These are phyloP conservation scores for Gallinago solitaria DNA, from an alignment of 2,797 vertebrate genomes.

Conservation along the genomic window DNA sequence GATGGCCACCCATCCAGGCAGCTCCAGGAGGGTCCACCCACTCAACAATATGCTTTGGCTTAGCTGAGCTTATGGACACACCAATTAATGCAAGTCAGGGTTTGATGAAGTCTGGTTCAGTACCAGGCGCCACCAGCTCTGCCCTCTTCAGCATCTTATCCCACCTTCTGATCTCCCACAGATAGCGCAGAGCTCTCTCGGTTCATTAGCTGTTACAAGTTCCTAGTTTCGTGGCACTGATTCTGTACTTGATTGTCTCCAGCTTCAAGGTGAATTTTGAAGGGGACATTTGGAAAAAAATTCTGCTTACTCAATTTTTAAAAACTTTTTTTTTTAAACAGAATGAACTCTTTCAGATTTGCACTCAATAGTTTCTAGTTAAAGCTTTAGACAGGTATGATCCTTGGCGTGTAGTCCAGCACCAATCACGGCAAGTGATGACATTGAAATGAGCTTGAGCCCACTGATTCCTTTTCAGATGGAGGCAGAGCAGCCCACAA, in stretches of 20 bases:
- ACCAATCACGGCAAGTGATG: fast-evolving
- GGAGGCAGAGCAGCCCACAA: background rate
- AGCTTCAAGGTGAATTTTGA: background rate
- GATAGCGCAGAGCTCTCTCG: background rate
- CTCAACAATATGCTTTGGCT: fast-evolving
- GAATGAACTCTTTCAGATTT: background rate
- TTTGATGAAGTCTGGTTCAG: background rate
- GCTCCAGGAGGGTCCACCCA: background rate
- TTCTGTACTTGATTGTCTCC: background rate
- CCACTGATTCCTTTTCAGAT: background rate
- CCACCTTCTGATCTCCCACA: background rate
- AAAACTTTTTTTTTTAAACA: background rate
- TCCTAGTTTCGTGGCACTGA: background rate
- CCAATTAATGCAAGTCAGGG: no score
- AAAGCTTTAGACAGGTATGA: background rate
- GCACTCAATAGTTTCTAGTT: background rate
- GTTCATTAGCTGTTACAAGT: background rate
- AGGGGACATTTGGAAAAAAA: background rate
- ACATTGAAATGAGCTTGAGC: background rate
- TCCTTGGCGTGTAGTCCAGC: background rate
- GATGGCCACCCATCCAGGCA: no score
- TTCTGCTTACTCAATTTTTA: fast-evolving
- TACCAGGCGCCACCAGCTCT: background rate
- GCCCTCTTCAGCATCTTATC: background rate
- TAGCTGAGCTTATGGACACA: background rate